Base-by-base conservation (phyloP, 2,888 invertebrate species). In the Luffia ferchaultella region DNA sequence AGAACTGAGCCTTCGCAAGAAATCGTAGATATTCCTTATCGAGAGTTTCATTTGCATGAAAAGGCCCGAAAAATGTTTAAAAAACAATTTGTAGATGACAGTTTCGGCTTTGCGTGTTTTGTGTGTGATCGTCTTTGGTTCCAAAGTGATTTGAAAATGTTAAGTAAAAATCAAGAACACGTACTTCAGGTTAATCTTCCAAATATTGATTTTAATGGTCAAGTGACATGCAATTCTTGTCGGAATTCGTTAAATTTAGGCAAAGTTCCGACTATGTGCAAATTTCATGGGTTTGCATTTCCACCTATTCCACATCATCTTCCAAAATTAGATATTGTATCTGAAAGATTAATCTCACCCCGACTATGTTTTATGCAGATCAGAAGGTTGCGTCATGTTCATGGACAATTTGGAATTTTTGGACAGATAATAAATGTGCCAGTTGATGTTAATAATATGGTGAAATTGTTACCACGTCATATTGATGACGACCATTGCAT, bases 301-400 rank as follows among this genome's bases (percentile, higher is more conserved):
- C 51, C 54, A 9, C 47, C 50, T 30, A 49, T 17, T 20, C 51
- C 40, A 16, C 19, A 45, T 20, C 52, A 55, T 50, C 54, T 53
- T 54, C 58, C 55, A 54, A 52, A 57, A 52, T 58, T 55, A 56
- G 55, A 52, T 54, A 46, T 54, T 52, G 58, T 56, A 55, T 58
- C 58, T 48, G 57, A 54, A 50, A 53, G 48, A 53, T 55, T 52
- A 12, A 12, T 55, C 57, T 59, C 50, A 55, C 54, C 53, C 45
- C 48, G 54, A 51, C 52, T 51, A 53, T 55, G 45, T 53, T 56
- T 54, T 56, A 57, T 54, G 48, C 55, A 53, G 53, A 53, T 50
- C 48, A 53, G 45, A 51, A 54, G 52, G 20, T 50, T 54, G 50
- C 52, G 46, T 50, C 41, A 50, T 50, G 49, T 50, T 54, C 48